Base-by-base conservation (phyloP, 2,888 invertebrate species). In the Clistopyga incitator region DNA sequence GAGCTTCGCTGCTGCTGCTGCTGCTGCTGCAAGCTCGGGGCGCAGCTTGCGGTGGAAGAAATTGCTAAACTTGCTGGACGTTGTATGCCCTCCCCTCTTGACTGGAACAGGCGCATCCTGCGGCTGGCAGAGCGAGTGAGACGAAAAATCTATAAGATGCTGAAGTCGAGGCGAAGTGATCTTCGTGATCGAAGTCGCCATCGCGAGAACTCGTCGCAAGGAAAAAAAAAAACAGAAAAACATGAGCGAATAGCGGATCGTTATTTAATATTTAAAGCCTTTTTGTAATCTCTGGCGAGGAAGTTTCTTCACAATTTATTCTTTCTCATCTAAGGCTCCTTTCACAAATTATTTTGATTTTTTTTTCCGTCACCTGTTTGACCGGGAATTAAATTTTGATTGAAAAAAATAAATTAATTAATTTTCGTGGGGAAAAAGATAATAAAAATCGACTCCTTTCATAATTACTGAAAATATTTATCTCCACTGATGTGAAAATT, bases 11-110 rank as follows among this genome's bases (percentile, higher is more conserved):
- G 56, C 45, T 72, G 38, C 18, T 72, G 74, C 29, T 47, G 25
- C 61, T 59, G n/a, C 47, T 23, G 42, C 45, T 74, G 45, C 45
- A 74, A 74, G 47, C 74, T 74, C 6, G 56, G 54, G 78, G 74
- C 75, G 78, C 74, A 80, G 72, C 77, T 75, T 83, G 78, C 81
- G 81, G 82, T 85, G 75, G 71, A 78, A 80, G 75, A 83, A 83
- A 85, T 85, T 83, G 78, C 78, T 64, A 82, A 85, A 83, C 80
- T 85, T 83, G 76, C 65, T 71, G 76, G 71, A 79, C 80, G 29
- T 64, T 50, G 70, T 34, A 25, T 45, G 29, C 25, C 6, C 15
- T 47, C 47, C 56, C 6, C 11, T 42, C 25, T 29, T 45, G 18
- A 6, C 23, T 25, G 23, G 11, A 74, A 65, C 42, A 20, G 20